These are phyloP conservation scores for Furcula furcula DNA, from an alignment of 2,888 invertebrate species.

Conservation along the genomic window DNA sequence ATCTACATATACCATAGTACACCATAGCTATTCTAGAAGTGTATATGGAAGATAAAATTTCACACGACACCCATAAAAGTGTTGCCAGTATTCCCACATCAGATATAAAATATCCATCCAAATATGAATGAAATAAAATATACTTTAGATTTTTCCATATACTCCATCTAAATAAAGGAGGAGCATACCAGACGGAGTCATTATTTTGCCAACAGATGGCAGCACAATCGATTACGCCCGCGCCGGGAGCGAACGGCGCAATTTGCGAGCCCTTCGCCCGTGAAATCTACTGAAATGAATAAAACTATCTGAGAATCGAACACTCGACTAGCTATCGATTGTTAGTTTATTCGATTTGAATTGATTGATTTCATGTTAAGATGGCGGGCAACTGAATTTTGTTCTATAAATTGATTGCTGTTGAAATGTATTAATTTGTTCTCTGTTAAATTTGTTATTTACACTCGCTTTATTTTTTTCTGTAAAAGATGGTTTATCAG, in stretches of 20 bases:
- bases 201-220: slow-evolving; percentile 79
- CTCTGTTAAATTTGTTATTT: no score
- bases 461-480: no score
- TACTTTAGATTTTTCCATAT: slow-evolving; percentile 32
- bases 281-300: slow-evolving; percentile 79
- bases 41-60: no score
- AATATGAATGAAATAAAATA: slow-evolving; percentile 1
- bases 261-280: slow-evolving; percentile 72
- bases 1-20: no score
- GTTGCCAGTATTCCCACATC: no score
- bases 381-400: neutral
- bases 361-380: slow-evolving; percentile 5
- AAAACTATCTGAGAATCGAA: slow-evolving; percentile 71
- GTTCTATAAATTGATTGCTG: no score
- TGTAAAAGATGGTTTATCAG: no score
- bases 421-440: no score
- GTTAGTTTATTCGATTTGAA: slow-evolving; percentile 21
- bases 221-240: slow-evolving; percentile 74
- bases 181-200: slow-evolving; percentile 73
- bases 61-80: no score
- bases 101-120: slow-evolving; percentile 3
- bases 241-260: slow-evolving; percentile 64
- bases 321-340: slow-evolving; percentile 45
- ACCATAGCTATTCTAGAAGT: no score
- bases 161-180: slow-evolving; percentile 51